Conservation (phyloP, 2,888 invertebrate species). For the Tenthredo mesomela region DNA sequence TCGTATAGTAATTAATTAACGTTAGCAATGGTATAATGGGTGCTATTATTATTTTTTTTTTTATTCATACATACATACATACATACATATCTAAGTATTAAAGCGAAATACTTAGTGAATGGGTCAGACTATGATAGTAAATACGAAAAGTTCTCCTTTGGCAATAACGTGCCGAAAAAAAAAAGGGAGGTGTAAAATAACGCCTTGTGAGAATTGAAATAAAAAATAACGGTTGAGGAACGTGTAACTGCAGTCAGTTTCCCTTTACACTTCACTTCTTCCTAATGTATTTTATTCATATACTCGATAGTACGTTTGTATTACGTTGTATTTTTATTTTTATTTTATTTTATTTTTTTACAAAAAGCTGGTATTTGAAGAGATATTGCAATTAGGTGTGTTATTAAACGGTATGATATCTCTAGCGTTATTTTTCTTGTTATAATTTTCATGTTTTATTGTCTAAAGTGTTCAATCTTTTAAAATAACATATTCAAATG, state of each 20-base stretch:
- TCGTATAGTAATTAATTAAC: conserved; percentile 4
- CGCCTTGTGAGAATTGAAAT: conserved; percentile 37
- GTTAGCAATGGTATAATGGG: conserved; percentile 35
- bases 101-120: not conserved
- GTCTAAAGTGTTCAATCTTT: not conserved
- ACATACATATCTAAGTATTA: conserved; percentile 26
- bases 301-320: not conserved
- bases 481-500: conserved; percentile 38
- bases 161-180: not conserved
- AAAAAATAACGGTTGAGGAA: conserved; percentile 17
- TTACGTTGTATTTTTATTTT: too few relatives aligned
- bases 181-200: not conserved
- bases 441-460: not conserved
- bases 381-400: conserved; percentile 50
- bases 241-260: conserved; percentile 33
- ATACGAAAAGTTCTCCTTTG: not conserved
- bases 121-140: conserved; percentile 26
- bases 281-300: not conserved
- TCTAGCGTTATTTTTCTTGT: not conserved
- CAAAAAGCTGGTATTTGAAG: conserved; percentile 33
- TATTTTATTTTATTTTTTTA: not conserved
- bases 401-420: conserved; percentile 30
- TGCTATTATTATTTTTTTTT: conserved; percentile 28
- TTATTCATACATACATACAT: too few relatives aligned
- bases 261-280: conserved; percentile 40